Conservation (phyloP, 2,797 vertebrate species). For the Siniperca scherzeri region DNA sequence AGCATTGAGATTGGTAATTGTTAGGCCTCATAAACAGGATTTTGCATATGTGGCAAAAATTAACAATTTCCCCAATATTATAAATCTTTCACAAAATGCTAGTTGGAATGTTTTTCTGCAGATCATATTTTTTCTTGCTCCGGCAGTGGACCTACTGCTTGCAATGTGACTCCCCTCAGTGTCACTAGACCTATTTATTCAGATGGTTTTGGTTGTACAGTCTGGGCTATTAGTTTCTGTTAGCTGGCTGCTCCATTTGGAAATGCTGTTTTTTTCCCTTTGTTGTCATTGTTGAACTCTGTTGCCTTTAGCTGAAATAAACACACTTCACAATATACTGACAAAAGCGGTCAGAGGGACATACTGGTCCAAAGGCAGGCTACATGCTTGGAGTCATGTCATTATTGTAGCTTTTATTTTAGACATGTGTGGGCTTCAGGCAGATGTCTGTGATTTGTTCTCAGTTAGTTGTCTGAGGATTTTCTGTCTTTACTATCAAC, state of each 20-base stretch:
- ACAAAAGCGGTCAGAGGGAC: conserved; percentile 24
- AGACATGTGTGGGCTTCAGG: background rate
- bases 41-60: background rate
- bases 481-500: conserved; percentile 42
- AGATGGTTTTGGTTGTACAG: conserved; percentile 52
- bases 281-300: conserved; percentile 40
- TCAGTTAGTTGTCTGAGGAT: conserved; percentile 16
- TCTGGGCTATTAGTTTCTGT: conserved; percentile 29
- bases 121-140: conserved; percentile 44
- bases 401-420: conserved; percentile 16
- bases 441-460: conserved; percentile 31
- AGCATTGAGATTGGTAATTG: background rate
- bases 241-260: conserved; percentile 27
- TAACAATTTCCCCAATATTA: conserved; percentile 10
- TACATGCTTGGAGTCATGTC: background rate
- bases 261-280: conserved; percentile 18
- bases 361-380: background rate
- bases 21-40: background rate
- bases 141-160: conserved; percentile 17
- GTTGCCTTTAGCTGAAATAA: conserved; percentile 27
- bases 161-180: conserved; percentile 27
- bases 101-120: conserved; percentile 42
- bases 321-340: conserved; percentile 1
- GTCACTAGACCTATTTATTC: conserved; percentile 54
- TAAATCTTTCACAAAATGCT: conserved; percentile 13